Evolutionary conservation across 2,797 vertebrate genomes (phyloP).

Genomic region (Scolopax bukidnonensis): DNA sequence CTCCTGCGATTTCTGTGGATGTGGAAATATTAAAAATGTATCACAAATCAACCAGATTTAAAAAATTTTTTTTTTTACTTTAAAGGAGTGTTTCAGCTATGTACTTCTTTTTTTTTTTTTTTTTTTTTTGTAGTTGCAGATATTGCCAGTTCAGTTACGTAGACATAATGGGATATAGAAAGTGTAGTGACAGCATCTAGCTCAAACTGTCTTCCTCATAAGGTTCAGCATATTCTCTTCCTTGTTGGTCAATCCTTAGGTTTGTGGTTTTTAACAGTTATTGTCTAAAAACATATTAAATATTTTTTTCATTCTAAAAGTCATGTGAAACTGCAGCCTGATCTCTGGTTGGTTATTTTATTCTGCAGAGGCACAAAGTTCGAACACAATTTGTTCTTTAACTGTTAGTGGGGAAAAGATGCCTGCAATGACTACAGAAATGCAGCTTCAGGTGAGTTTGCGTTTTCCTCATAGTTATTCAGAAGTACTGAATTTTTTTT

Average conservation of each 20-base stretch:
- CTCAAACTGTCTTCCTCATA: neutral
- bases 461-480: neutral
- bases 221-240: neutral
- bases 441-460: constrained; percentile 88
- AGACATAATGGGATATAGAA: neutral
- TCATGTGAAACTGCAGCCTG: neutral
- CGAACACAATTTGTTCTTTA: constrained; percentile 78
- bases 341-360: neutral
- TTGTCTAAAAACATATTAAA: neutral
- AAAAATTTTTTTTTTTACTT: neutral
- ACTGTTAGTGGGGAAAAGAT: constrained; percentile 85
- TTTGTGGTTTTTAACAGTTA: neutral
- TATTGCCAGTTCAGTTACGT: neutral
- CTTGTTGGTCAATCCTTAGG: neutral
- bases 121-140: neutral
- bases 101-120: neutral
- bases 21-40: neutral
- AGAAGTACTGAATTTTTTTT: neutral
- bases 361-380: constrained; percentile 72
- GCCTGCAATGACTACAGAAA: constrained; percentile 88
- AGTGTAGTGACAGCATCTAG: neutral
- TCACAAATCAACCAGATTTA: neutral
- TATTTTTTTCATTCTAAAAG: neutral
- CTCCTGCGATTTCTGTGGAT: neutral
- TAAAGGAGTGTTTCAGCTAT: neutral